These are phyloP conservation scores for Trilocha varians DNA, from an alignment of 2,888 invertebrate species.

Conservation along the genomic window DNA sequence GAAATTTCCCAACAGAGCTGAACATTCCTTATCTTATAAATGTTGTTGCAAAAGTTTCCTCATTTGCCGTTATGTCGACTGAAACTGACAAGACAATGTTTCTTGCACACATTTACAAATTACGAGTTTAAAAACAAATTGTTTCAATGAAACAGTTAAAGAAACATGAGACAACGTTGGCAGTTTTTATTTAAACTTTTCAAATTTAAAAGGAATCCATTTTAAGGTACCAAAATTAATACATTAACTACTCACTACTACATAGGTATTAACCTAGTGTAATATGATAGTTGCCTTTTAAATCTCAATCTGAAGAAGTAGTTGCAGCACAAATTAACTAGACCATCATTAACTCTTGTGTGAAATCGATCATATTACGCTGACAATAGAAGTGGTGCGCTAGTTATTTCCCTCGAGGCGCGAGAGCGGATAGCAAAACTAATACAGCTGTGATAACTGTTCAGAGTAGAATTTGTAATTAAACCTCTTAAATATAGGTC, in stretches of 20 bases:
- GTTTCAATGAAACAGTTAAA: conserved; percentile 15
- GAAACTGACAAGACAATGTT: conserved; percentile 20
- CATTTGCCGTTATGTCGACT: conserved; percentile 29
- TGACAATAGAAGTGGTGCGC: conserved; percentile 15
- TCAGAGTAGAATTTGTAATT: conserved; percentile 33
- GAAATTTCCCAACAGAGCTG: conserved; percentile 39
- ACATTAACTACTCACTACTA: too few species aligned
- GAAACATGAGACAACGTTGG: too few species aligned
- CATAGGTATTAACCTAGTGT: too few species aligned
- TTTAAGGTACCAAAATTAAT: too few species aligned
- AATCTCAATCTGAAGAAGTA: too few species aligned
- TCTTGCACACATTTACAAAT: conserved; percentile 11
- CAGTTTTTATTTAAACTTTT: too few species aligned
- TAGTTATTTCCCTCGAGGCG: conserved; percentile 40
- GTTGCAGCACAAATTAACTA: neutral
- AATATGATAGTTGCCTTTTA: too few species aligned
- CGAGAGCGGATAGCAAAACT: conserved; percentile 22
- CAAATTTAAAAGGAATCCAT: too few species aligned
- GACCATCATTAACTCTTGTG: neutral
- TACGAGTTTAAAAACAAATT: conserved; percentile 2
- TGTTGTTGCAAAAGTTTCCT: conserved; percentile 38
- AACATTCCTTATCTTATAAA: conserved; percentile 27
- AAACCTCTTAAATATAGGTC: conserved; percentile 27
- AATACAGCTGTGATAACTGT: conserved; percentile 18
- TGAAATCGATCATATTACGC: neutral